These are phyloP conservation scores for Drosophila meridionalis DNA, from an alignment of 2,888 invertebrate species.

Conservation along the genomic window DNA sequence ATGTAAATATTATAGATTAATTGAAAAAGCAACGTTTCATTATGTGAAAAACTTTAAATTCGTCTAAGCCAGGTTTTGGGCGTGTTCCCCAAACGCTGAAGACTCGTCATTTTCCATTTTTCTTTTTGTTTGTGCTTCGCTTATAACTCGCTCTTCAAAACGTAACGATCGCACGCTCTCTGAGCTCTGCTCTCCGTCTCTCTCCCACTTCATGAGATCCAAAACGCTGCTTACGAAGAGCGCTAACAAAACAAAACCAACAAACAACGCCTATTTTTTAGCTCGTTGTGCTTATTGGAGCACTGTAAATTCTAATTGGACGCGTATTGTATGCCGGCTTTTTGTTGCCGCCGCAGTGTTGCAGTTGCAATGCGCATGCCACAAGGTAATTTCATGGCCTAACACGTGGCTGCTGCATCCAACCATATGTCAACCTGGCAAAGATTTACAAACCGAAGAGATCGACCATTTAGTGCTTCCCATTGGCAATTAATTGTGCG, in stretches of 20 bases:
- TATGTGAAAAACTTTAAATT: conserved; percentile 22
- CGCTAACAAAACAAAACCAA: conserved; percentile 76
- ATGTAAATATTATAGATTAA: background rate
- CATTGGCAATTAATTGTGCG: conserved; percentile 24
- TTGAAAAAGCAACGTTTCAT: background rate
- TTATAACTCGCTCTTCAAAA: conserved; percentile 62
- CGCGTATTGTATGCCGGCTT: conserved; percentile 43
- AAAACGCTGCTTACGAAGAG: conserved; percentile 73
- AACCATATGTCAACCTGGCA: conserved; percentile 46
- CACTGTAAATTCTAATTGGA: conserved; percentile 25
- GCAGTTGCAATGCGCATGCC: conserved; percentile 62
- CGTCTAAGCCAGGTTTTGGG: conserved; percentile 73
- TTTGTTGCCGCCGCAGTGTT: conserved; percentile 33
- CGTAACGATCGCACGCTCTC: conserved; percentile 38
- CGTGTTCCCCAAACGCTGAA: conserved; percentile 72
- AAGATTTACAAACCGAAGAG: conserved; percentile 18
- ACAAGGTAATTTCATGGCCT: conserved; percentile 10
- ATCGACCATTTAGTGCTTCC: conserved; percentile 14
- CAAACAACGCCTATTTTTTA: conserved; percentile 63
- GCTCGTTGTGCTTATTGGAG: conserved; percentile 26
- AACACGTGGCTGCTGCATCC: conserved; percentile 42
- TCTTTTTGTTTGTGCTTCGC: conserved; percentile 50
- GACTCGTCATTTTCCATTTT: conserved; percentile 61
- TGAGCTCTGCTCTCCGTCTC: conserved; percentile 3
- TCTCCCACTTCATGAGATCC: conserved; percentile 31